Conservation (phyloP, 2,888 invertebrate genomes). For the Heteromyza rotundicornis region DNA sequence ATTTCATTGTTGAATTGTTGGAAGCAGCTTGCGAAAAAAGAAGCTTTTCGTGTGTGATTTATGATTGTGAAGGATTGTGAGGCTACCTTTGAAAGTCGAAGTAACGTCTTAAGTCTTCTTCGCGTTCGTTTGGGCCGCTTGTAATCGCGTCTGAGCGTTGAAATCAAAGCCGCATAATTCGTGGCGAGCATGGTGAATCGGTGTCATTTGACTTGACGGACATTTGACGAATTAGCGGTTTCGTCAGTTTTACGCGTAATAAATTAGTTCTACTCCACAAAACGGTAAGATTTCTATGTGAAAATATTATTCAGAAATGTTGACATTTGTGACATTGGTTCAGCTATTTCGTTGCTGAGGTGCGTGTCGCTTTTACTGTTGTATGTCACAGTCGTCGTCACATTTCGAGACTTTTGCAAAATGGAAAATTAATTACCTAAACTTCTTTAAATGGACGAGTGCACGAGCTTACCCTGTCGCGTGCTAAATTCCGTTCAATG, state of each 20-base stretch:
- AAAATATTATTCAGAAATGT: slow-evolving; percentile 37
- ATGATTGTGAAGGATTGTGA: slow-evolving; percentile 12
- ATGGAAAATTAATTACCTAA: not conserved
- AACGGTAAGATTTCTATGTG: not conserved
- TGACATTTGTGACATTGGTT: slow-evolving; percentile 1
- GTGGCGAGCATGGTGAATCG: slow-evolving; percentile 34
- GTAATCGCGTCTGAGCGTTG: slow-evolving; percentile 39
- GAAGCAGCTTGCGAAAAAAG: slow-evolving; percentile 15
- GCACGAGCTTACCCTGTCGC: too few species aligned
- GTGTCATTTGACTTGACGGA: slow-evolving; percentile 29
- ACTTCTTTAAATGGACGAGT: too few species aligned
- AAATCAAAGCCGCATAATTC: slow-evolving; percentile 31
- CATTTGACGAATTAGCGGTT: slow-evolving; percentile 34
- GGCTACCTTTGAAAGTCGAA: slow-evolving; percentile 10
- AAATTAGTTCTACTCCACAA: slow-evolving; percentile 12
- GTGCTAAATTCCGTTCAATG: too few species aligned
- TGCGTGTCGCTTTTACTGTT: not conserved
- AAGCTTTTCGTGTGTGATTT: slow-evolving; percentile 29
- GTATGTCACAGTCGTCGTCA: too few species aligned
- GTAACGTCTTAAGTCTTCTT: not conserved
- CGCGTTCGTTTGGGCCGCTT: slow-evolving; percentile 6
- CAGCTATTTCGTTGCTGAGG: not conserved
- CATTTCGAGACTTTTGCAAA: not conserved
- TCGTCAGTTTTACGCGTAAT: not conserved
- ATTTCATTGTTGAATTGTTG: slow-evolving; percentile 4